phyloP scores from a whole-genome alignment of 2,888 invertebrate genomes.

The Acanthosepion pharaonis region DNA sequence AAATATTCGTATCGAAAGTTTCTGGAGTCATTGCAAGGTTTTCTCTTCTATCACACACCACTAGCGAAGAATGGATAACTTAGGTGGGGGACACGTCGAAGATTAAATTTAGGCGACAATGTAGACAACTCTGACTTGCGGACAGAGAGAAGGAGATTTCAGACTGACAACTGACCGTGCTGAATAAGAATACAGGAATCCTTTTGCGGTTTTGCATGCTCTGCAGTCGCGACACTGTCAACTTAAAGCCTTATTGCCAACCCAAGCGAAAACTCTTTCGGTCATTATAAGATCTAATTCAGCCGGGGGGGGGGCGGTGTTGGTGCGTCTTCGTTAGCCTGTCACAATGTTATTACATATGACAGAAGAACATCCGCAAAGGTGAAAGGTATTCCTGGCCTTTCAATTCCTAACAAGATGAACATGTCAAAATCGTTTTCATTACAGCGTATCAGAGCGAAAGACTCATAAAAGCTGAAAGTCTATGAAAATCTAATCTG shows the following conservation, averaged over 20 bases:
- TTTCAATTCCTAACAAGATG: not conserved
- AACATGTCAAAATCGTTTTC: not conserved
- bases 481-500: not conserved
- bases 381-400: not conserved
- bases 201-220: not conserved
- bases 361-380: not conserved
- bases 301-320: not conserved
- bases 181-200: not conserved
- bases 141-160: too few species aligned
- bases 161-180: too few species aligned
- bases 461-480: not conserved
- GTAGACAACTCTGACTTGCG: too few species aligned
- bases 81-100: too few species aligned
- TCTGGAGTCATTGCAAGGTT: too few species aligned
- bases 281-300: not conserved
- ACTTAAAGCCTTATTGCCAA: not conserved
- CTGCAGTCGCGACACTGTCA: not conserved
- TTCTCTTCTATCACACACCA: too few species aligned
- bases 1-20: too few species aligned
- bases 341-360: not conserved
- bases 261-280: not conserved
- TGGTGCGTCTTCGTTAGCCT: not conserved
- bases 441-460: not conserved
- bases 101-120: too few species aligned
- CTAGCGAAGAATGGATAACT: too few species aligned